A percentile compares a stretch with the other conserved stretches of the same genome.
These are phyloP conservation scores for Caenorhabditis sp. DNA, from an alignment of 2,888 invertebrate genomes.

Conservation along the genomic window DNA sequence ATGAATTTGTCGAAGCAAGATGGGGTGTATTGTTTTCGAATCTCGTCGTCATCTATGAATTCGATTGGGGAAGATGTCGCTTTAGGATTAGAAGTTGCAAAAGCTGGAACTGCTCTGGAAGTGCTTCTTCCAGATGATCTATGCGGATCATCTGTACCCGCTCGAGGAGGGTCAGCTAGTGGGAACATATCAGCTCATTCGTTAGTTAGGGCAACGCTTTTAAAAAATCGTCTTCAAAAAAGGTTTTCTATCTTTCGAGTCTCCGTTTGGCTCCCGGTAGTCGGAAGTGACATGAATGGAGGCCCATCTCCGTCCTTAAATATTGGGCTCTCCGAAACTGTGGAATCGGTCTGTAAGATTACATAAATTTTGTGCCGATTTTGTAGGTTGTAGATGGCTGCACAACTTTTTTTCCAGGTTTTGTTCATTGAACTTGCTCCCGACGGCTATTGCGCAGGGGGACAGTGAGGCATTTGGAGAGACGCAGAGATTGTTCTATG, in stretches of 20 bases:
- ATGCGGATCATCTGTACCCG: conserved; percentile 19
- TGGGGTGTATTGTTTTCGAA: conserved; percentile 57
- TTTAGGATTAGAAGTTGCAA: conserved; percentile 15
- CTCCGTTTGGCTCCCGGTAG: not conserved
- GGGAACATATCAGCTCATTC: conserved; percentile 43
- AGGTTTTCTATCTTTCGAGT: not conserved
- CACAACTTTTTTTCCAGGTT: conserved; percentile 30
- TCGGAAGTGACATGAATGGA: conserved; percentile 14
- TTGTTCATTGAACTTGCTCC: conserved; percentile 33
- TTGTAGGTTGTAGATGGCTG: conserved; percentile 55
- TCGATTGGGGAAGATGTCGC: conserved; percentile 26
- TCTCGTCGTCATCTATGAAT: conserved; percentile 65
- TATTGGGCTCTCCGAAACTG: conserved; percentile 10
- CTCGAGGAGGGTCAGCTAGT: conserved; percentile 41
- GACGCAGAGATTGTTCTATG: conserved; percentile 25
- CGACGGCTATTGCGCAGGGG: not conserved
- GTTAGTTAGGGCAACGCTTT: no score
- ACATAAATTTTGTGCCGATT: conserved; percentile 52
- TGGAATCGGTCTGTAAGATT: conserved; percentile 47
- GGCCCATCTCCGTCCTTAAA: conserved; percentile 25
- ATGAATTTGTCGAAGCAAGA: conserved; percentile 68
- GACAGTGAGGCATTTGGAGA: no score
- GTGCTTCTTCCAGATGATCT: conserved; percentile 20
- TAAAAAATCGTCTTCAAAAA: no score
- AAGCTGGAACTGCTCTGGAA: conserved; percentile 5